Evolutionary conservation across 2,113 vertebrate species (phyloP).

Genomic region (Platycercus adscitus): DNA sequence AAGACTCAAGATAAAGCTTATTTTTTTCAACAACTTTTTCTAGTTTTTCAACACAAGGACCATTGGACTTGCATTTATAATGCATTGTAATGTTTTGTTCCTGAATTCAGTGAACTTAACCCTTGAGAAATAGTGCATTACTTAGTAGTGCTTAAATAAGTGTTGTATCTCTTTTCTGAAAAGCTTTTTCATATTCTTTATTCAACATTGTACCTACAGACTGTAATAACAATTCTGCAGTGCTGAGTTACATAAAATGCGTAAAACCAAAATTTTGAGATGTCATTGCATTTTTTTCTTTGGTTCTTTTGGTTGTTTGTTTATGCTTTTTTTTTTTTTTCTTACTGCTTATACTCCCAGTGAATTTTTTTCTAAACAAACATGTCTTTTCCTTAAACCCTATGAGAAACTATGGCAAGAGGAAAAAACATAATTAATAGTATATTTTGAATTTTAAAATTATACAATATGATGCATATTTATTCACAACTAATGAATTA

Average conservation of each 20-base stretch:
- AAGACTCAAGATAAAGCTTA: not conserved
- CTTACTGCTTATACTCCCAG: not conserved
- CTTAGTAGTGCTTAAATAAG: not conserved
- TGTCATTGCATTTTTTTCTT: not conserved
- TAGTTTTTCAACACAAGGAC: not conserved
- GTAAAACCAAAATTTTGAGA: not conserved
- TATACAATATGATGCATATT: not conserved
- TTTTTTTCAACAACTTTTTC: not conserved
- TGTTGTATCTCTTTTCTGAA: not conserved
- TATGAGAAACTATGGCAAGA: not conserved
- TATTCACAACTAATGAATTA: not conserved
- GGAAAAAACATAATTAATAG: not conserved
- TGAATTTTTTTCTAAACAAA: not conserved
- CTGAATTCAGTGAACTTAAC: not conserved
- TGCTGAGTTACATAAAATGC: not conserved
- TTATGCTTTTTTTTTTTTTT: not conserved
- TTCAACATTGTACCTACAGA: not conserved
- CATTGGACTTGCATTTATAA: not conserved
- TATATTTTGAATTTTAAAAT: not conserved
- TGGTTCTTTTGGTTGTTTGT: not conserved
- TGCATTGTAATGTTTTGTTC: not conserved
- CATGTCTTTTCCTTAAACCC: not conserved
- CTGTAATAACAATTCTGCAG: not conserved
- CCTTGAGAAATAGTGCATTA: not conserved
- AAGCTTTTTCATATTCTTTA: not conserved